Base-by-base conservation (phyloP, 1,140 invertebrate species). In the Platyscapa corneri region DNA sequence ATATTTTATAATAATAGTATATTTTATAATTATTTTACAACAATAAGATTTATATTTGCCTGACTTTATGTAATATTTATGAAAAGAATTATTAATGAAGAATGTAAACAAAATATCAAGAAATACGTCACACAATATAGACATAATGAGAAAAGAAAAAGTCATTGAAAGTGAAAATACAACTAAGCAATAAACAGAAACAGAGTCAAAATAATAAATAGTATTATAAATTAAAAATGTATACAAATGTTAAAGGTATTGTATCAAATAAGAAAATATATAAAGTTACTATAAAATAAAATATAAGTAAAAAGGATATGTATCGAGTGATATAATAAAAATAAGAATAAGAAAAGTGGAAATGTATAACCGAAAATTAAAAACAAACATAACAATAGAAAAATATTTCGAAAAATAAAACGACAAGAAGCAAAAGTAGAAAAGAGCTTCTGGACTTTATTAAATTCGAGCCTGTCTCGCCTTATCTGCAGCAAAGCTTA, bases 401-500 rank as follows among this genome's bases (percentile, higher is more conserved):
- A 75, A 34, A 75, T 72, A 20, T 3, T 64, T 76, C 23, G 12
- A 76, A 60, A 39, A 18, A 30, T 23, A 12, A 49, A 37, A 42
- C 27, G 20, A 30, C 27, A 30, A 23, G 53, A 80, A 80, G 34
- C 18, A 34, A 74, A 23, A 83, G n/a, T 39, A 65, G 42, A 74
- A 72, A 20, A 18, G 23, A 85, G 49, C 65, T 86, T 80, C 75
- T 64, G 64, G 49, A 82, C 65, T 86, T 84, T 83, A 83, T 86
- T 86, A 86, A 86, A 79, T 74, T 74, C 34, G 49, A 81, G 75
- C 80, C 78, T 82, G 76, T 81, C 85, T 76, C 79, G 84, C 87
- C 86, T 87, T 87, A 88, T 88, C 87, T 75, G 46, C 39, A 75
- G 83, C 85, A 39, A 82, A 81, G 80, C 81, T 77, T 86, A 81